Evolutionary conservation across 2,888 invertebrate species (phyloP).

Genomic region (Acanthosepion pharaonis): DNA sequence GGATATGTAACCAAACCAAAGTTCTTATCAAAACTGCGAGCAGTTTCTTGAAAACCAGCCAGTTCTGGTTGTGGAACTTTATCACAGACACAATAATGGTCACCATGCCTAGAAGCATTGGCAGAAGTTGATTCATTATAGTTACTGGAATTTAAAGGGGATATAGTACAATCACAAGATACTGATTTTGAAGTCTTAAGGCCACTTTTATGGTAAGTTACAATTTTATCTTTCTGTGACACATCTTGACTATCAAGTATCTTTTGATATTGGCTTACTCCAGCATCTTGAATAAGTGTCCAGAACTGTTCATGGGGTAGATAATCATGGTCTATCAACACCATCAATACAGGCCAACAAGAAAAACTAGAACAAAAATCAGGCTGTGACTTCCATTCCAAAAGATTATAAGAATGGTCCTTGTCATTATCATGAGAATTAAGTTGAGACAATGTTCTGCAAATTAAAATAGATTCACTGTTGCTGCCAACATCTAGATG

Average conservation of each 20-base stretch:
- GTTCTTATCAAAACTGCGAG: background rate
- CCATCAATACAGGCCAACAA: slow-evolving; percentile 2
- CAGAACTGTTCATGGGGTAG: slow-evolving; percentile 23
- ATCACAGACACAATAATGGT: background rate
- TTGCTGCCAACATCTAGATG: background rate
- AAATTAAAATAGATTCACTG: too few species aligned
- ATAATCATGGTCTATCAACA: slow-evolving; percentile 45
- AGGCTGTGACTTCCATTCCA: background rate
- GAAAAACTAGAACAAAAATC: background rate
- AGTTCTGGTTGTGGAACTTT: background rate
- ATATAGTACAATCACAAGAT: background rate
- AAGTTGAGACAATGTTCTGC: background rate
- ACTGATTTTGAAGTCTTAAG: background rate
- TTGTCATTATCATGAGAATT: background rate
- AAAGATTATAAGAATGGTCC: background rate
- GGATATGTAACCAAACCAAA: background rate
- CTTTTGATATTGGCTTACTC: background rate
- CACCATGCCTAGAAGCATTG: background rate
- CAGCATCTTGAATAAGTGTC: slow-evolving; percentile 39
- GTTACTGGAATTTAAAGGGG: background rate
- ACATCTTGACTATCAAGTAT: background rate
- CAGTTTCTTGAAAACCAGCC: background rate
- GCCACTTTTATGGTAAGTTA: background rate
- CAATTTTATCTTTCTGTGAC: background rate
- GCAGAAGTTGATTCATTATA: background rate